A percentile compares a stretch with the other conserved stretches of the same genome.
phyloP scores from a whole-genome alignment of 2,888 invertebrate genomes.

The Standfussiana lucernea region DNA sequence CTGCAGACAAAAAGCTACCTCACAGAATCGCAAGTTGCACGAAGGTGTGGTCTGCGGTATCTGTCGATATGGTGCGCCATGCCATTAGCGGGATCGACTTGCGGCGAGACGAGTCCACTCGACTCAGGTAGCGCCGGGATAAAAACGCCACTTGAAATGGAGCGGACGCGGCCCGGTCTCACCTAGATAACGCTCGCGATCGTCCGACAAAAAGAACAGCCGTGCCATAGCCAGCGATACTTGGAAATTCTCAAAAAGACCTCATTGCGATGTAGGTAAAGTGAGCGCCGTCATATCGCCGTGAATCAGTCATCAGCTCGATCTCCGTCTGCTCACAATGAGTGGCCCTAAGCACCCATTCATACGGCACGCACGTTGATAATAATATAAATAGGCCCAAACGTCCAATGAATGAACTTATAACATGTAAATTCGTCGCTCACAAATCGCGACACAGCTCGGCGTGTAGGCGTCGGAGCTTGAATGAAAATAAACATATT shows the following conservation, averaged over 20 bases:
- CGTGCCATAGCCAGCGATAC: constrained; percentile 68
- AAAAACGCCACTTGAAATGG: constrained; percentile 89
- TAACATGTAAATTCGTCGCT: constrained; percentile 90
- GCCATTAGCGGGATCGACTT: constrained; percentile 80
- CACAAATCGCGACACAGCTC: constrained; percentile 88
- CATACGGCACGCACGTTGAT: constrained; percentile 86
- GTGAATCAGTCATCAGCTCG: constrained; percentile 76
- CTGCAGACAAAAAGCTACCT: constrained; percentile 68
- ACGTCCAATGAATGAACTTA: constrained; percentile 88
- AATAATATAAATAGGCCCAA: constrained; percentile 87
- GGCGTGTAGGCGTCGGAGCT: constrained; percentile 86
- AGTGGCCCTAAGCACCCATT: constrained; percentile 84
- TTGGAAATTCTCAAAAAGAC: constrained; percentile 66
- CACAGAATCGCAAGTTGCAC: constrained; percentile 70
- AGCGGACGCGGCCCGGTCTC: constrained; percentile 83
- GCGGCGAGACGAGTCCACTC: constrained; percentile 74
- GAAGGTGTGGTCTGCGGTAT: constrained; percentile 75
- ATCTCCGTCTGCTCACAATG: constrained; percentile 72
- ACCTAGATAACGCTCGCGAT: constrained; percentile 85
- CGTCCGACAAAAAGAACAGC: constrained; percentile 75
- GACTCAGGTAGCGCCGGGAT: constrained; percentile 88
- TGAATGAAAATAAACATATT: constrained; percentile 89
- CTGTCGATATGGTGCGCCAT: constrained; percentile 69
- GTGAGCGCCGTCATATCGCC: constrained; percentile 67
- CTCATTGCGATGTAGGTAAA: constrained; percentile 61